Base-by-base conservation (phyloP, 2,113 vertebrate genomes). In the Orycteropus afer region DNA sequence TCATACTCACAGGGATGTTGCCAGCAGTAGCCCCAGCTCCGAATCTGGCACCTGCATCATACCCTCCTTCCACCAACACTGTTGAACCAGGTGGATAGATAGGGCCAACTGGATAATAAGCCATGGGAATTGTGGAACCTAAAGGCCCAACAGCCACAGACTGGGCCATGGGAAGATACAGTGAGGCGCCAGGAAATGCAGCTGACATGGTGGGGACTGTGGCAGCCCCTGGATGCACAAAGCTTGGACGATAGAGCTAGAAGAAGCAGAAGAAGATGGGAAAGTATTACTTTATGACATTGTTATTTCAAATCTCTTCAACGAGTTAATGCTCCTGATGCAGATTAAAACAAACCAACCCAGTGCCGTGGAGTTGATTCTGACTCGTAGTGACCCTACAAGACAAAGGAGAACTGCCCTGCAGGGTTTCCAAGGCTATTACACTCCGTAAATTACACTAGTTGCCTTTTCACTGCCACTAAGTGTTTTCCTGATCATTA, bases 231-330 rank as follows among this genome's bases (percentile, higher is more conserved):
- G 99, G 98, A 89, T 99, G 99, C 98, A 99, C 98, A 88, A 99
- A 99, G 98, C 99, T 99, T 94, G 99, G 99, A 85, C 99, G 99
- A 98, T 99, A 99, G 96, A 99, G 99, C 99, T 99, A 98, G 18
- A 94, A 27, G 77, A 40, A 93, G 47, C 69, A 96, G 93, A 73
- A 95, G n/a, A 94, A 17, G 93, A 45, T n/a, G 42, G 37, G 5
- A 0, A 0, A 0, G 9, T 11, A 89, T 97, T 97, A 97, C 45
- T 88, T 53, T n/a, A 0, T 65, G n/a, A 9, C 71, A 47, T 61
- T 67, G 34, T 3, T 23, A 55, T 0, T 73, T 95, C 13, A 76
- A 78, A 87, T 73, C 42, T 85, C 59, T 80, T 78, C 22, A 55
- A 40, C 63, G 27, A 81, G 42, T 73, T 73, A 73, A 69, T 80